phyloP scores from a whole-genome alignment of 2,888 invertebrate genomes.

The Caenorhabditis imperialis region DNA sequence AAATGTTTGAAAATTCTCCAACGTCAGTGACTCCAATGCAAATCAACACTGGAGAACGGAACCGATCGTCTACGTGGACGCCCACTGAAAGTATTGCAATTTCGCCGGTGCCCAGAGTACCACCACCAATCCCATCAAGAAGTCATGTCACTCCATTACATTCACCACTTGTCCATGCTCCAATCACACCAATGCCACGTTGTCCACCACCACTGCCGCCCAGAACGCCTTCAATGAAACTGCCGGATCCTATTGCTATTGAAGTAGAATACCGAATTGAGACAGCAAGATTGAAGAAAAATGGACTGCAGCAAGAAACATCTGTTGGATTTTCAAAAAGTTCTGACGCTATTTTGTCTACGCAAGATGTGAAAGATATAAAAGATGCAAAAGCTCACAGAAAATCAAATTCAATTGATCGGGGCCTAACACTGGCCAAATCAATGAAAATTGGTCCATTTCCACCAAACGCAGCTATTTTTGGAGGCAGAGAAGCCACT shows the following conservation, averaged over 20 bases:
- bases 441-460: constrained; percentile 73
- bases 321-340: constrained; percentile 1
- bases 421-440: constrained; percentile 74
- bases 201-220: constrained; percentile 68
- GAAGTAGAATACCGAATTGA: constrained; percentile 49
- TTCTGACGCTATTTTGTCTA: background rate
- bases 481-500: constrained; percentile 66
- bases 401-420: constrained; percentile 75
- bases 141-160: constrained; percentile 21
- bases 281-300: constrained; percentile 20
- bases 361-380: constrained; percentile 14
- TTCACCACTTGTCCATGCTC: constrained; percentile 7
- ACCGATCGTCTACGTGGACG: constrained; percentile 19
- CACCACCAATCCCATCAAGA: constrained; percentile 48
- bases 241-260: constrained; percentile 62
- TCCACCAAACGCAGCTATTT: constrained; percentile 70
- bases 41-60: constrained; percentile 5
- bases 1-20: constrained; percentile 9
- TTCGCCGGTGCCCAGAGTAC: constrained; percentile 17
- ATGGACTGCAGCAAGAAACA: constrained; percentile 2
- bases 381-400: constrained; percentile 68
- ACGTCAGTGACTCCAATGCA: constrained; percentile 8
- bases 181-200: constrained; percentile 34
- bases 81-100: constrained; percentile 20
- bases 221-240: constrained; percentile 60